These are phyloP conservation scores for Hestina assimilis DNA, from an alignment of 1,140 invertebrate species.

Conservation along the genomic window DNA sequence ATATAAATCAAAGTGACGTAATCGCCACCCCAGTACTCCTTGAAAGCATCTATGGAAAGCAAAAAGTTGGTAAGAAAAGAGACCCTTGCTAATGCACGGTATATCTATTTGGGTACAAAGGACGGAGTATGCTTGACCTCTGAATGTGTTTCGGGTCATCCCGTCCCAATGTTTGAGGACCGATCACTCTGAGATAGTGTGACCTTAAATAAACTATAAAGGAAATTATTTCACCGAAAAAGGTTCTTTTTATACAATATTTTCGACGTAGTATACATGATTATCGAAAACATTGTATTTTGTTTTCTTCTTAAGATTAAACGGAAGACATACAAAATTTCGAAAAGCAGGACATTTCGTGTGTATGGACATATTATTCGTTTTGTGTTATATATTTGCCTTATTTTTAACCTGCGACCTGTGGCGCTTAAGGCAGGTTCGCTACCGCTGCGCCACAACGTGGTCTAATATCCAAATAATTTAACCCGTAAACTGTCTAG, in stretches of 20 bases:
- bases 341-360: too few relatives aligned
- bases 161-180: constrained; percentile 17
- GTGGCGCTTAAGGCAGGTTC: too few relatives aligned
- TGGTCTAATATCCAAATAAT: too few relatives aligned
- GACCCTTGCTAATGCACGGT: constrained; percentile 64
- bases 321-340: too few relatives aligned
- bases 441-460: too few relatives aligned
- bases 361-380: too few relatives aligned
- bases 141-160: constrained; percentile 29
- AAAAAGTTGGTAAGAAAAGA: constrained; percentile 51
- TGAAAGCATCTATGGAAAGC: constrained; percentile 45
- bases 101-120: constrained; percentile 62
- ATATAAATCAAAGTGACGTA: constrained; percentile 78
- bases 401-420: too few relatives aligned
- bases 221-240: constrained; percentile 13
- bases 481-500: too few relatives aligned
- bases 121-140: constrained; percentile 55
- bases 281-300: too few relatives aligned
- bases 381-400: too few relatives aligned
- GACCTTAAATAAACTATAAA: constrained; percentile 25
- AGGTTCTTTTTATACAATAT: constrained; percentile 1
- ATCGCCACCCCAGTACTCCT: constrained; percentile 45
- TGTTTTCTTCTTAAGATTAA: too few relatives aligned
- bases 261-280: too few relatives aligned
- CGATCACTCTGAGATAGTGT: constrained; percentile 13